Base-by-base conservation (phyloP, 2,797 vertebrate genomes). In the Liparis tanakae region DNA sequence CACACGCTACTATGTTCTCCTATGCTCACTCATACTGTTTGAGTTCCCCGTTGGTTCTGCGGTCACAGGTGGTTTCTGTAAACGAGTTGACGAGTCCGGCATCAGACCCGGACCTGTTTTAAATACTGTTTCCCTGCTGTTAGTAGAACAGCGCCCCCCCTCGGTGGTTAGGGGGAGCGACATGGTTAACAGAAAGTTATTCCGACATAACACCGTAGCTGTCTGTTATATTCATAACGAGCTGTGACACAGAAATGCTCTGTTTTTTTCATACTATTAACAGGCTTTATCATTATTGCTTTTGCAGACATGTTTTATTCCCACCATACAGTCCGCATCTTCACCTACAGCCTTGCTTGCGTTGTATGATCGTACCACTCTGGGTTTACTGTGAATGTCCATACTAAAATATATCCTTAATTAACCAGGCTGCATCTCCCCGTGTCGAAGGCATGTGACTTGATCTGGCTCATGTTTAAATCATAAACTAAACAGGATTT, bases 311-410 rank as follows among this genome's bases (percentile, higher is more conserved):
- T 14, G 20, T 64, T 57, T 76, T 76, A 65, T 67, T 62, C 75
- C 46, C 10, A 57, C 58, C 33, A 68, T 68, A 50, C 79, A 33
- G 37, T 74, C 61, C 67, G 75, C 51, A 13, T 18, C 8, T 18
- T 18, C 46, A 3, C 14, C 17, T 57, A 39, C 20, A 89, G 70
- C 67, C 55, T 66, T 75, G 72, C 80, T 67, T 85, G 72, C 43
- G 58, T 74, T 56, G 60, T 61, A 83, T 85, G 84, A 87, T 67
- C 66, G 72, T 79, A 83, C 56, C 56, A 69, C 44, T 80, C 30
- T 54, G 67, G 70, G 51, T 63, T 59, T 50, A 79, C 76, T 72
- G 72, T 67, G 44, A 80, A 81, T 78, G 78, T 70, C 44, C 33
- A 61, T 44, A 66, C 48, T 76, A 14, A 20, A 67, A 69, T 59